Base-by-base conservation (phyloP, 2,113 vertebrate species). In the Danionella cerebrum region DNA sequence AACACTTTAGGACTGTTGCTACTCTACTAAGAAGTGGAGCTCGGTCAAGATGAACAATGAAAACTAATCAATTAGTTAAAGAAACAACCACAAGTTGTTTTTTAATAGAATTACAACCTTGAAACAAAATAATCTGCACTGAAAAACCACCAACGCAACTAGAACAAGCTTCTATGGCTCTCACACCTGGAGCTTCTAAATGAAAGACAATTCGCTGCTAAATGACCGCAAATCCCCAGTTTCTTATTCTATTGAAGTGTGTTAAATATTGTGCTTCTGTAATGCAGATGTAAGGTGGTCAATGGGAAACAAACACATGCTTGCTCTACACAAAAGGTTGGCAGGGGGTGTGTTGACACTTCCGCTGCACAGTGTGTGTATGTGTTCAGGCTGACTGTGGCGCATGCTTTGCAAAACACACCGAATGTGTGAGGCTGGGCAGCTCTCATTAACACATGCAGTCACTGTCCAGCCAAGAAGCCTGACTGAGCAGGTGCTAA, bases 391-490 rank as follows among this genome's bases (percentile, higher is more conserved):
- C 68, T 54, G 58, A 72, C 65, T 70, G 67, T 55, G 29, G 72
- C 18, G 45, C 33, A 13, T 35, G 47, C 63, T 60, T 70, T 74
- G 72, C 70, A 73, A 63, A 57, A 62, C 72, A 33, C 63, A 41
- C 67, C 6, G 52, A 58, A 59, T 52, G 44, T 50, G 35, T 58
- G 64, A 57, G 55, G 60, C 66, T 65, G 22, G 62, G 54, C 67
- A 62, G 48, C 35, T 45, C 67, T 76, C 54, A 70, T 73, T 73
- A 76, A 70, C 75, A 67, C 73, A n/a, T n/a, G n/a, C n/a, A 75
- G 48, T n/a, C 68, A 55, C 64, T 62, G 55, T 53, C 45, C 62
- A 63, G 70, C 67, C 75, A 73, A 67, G 66, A 70, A 51, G 55
- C 31, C 70, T 66, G 67, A 55, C 75, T 8, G 62, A 67, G 60